phyloP scores from a whole-genome alignment of 1,140 invertebrate genomes.

The Neuroterus valhalla region DNA sequence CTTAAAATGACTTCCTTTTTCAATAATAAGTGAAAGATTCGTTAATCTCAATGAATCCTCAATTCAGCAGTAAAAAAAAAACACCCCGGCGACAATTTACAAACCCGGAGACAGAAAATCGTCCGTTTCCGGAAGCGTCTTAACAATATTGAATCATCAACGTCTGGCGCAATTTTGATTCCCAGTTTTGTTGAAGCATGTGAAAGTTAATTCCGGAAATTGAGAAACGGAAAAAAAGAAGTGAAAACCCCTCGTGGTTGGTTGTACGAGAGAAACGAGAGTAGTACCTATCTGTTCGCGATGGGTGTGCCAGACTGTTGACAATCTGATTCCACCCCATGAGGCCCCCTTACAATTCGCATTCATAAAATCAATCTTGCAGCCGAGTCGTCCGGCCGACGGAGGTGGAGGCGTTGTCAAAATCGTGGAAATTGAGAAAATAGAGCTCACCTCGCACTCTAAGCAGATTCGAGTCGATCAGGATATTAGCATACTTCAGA shows the following conservation, averaged over 20 bases:
- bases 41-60: no score
- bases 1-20: no score
- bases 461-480: slow-evolving; percentile 4
- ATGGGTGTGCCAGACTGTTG: slow-evolving; percentile 52
- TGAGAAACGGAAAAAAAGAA: background rate
- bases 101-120: background rate
- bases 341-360: slow-evolving; percentile 10
- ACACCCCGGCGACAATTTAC: background rate
- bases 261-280: slow-evolving; percentile 6
- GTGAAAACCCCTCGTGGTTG: slow-evolving; percentile 4
- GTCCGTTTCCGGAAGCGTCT: background rate
- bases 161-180: background rate
- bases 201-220: background rate
- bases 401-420: slow-evolving; percentile 12
- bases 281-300: slow-evolving; percentile 6
- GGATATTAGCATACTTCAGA: slow-evolving; percentile 21
- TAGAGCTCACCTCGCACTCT: slow-evolving; percentile 1
- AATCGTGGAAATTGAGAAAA: background rate
- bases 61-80: background rate
- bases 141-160: background rate
- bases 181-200: background rate
- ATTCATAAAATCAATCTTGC: slow-evolving; percentile 46
- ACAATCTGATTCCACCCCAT: slow-evolving; percentile 45
- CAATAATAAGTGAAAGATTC: no score
- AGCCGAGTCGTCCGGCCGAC: slow-evolving; percentile 28